Conservation (phyloP, 1,140 invertebrate species). For the Leguminivora glycinivorella region DNA sequence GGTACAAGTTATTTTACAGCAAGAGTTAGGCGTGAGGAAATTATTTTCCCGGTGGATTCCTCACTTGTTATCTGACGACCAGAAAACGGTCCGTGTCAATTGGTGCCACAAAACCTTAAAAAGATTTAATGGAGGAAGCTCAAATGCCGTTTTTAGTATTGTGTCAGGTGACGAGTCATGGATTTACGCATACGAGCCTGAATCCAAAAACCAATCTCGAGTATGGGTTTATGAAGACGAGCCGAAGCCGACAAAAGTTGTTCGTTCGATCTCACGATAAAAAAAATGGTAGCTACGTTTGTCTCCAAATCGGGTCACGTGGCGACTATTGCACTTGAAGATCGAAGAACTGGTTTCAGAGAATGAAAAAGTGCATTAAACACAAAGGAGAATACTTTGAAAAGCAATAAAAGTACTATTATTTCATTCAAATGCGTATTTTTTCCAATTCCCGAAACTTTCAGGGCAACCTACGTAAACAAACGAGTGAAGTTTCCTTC, state of each 20-base stretch:
- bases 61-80: too few species aligned
- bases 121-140: neutral
- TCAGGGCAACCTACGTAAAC: too few species aligned
- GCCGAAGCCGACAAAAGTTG: slow-evolving; percentile 45
- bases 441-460: too few species aligned
- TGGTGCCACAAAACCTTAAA: slow-evolving; percentile 1
- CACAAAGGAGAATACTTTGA: too few species aligned
- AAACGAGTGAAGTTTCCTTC: too few species aligned
- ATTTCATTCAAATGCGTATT: too few species aligned
- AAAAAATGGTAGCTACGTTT: slow-evolving; percentile 38
- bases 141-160: neutral
- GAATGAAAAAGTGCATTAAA: too few species aligned
- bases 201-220: slow-evolving; percentile 42
- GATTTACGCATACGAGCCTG: slow-evolving; percentile 44
- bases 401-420: too few species aligned
- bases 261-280: slow-evolving; percentile 45
- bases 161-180: slow-evolving; percentile 35
- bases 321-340: slow-evolving; percentile 39
- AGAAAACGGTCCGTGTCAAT: too few species aligned
- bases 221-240: slow-evolving; percentile 47
- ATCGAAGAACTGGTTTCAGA: slow-evolving; percentile 41
- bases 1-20: too few species aligned
- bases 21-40: too few species aligned
- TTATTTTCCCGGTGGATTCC: too few species aligned
- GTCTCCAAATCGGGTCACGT: slow-evolving; percentile 36